A percentile compares a stretch with the other conserved stretches of the same genome.
phyloP scores from a whole-genome alignment of 2,888 invertebrate genomes.

The Limenitis camilla region DNA sequence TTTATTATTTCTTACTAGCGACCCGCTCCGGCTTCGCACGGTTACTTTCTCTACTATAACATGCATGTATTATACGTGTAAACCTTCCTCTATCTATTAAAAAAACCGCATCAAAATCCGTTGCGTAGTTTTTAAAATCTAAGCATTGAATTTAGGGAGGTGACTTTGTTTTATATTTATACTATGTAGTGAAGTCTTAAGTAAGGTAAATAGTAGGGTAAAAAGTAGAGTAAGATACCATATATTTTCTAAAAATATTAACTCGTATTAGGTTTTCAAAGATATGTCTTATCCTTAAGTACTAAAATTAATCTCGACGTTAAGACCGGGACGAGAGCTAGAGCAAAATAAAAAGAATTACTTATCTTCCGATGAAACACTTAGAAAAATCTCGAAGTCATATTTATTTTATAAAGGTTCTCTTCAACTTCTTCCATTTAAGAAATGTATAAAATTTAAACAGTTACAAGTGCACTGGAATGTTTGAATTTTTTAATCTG shows the following conservation, averaged over 20 bases:
- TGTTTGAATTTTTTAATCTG: neutral
- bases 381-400: conserved; percentile 10
- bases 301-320: conserved; percentile 14
- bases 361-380: conserved; percentile 11
- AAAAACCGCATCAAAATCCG: too few relatives aligned
- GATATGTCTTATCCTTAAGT: conserved; percentile 5
- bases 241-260: neutral
- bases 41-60: too few relatives aligned
- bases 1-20: too few relatives aligned
- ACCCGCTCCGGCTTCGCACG: too few relatives aligned
- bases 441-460: conserved; percentile 5
- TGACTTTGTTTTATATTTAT: too few relatives aligned
- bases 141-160: too few relatives aligned
- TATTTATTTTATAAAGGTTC: conserved; percentile 11
- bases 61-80: too few relatives aligned
- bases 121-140: too few relatives aligned
- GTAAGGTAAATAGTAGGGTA: too few relatives aligned
- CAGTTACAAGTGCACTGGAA: neutral
- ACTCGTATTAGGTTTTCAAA: neutral
- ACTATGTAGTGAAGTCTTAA: too few relatives aligned
- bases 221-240: neutral
- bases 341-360: conserved; percentile 10
- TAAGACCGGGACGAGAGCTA: neutral
- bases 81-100: too few relatives aligned
- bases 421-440: neutral